Evolutionary conservation across 2,113 vertebrate species (phyloP).

Genomic region (Mugil cephalus): DNA sequence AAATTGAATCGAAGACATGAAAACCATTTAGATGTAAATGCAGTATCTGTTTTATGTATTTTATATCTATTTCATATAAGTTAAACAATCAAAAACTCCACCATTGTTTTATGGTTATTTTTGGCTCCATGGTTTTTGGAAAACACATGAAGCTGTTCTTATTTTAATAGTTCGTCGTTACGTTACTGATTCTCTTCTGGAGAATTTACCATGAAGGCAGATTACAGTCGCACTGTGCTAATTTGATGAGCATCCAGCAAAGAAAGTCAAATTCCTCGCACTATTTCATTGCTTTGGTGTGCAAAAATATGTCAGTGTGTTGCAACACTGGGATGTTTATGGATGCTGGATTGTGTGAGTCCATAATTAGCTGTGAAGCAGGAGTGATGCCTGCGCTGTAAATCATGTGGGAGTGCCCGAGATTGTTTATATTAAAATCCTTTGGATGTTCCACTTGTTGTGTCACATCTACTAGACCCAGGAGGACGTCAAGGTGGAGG

Average conservation of each 20-base stretch:
- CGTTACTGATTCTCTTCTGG: not conserved
- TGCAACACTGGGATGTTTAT: conserved; percentile 41
- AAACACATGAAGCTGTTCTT: not conserved
- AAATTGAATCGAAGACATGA: too few species aligned
- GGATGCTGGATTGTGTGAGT: conserved; percentile 41
- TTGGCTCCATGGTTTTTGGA: not conserved
- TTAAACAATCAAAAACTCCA: too few species aligned
- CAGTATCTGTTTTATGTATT: too few species aligned
- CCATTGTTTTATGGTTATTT: too few species aligned
- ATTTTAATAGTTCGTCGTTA: conserved; percentile 1
- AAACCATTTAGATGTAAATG: too few species aligned
- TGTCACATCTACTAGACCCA: not conserved
- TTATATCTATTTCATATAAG: too few species aligned
- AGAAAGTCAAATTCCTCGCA: conserved; percentile 4
- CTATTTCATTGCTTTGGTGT: conserved; percentile 8
- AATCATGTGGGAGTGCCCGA: conserved; percentile 56
- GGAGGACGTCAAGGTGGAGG: not conserved
- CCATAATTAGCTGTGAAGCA: conserved; percentile 48
- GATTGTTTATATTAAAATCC: conserved; percentile 56
- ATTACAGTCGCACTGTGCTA: not conserved
- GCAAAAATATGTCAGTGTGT: conserved; percentile 16
- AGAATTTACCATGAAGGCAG: not conserved
- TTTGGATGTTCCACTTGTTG: conserved; percentile 38
- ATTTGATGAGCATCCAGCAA: not conserved
- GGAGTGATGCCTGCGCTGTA: conserved; percentile 28